Conservation (phyloP, 2,888 invertebrate species). For the Lysandra coridon region DNA sequence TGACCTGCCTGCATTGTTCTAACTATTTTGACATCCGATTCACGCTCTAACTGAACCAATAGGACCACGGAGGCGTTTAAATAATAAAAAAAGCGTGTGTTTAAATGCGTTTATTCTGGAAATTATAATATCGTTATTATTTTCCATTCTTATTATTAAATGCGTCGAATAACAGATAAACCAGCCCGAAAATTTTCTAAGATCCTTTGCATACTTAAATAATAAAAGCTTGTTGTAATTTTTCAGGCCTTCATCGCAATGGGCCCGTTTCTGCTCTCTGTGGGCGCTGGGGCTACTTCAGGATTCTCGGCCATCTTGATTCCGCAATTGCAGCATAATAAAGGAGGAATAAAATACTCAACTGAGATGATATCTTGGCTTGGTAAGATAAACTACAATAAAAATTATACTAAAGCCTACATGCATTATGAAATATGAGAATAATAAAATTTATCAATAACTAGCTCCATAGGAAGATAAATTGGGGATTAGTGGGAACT, state of each 20-base stretch:
- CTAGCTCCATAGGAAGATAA: not conserved
- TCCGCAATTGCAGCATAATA: conserved; percentile 75
- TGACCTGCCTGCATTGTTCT: too few relatives aligned
- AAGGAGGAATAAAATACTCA: conserved; percentile 64
- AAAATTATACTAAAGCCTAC: not conserved
- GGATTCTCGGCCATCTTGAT: conserved; percentile 84
- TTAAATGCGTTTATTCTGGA: too few relatives aligned
- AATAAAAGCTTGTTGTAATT: conserved; percentile 27
- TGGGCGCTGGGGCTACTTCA: conserved; percentile 80
- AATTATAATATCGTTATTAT: too few relatives aligned
- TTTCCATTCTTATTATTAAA: too few relatives aligned
- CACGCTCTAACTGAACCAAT: too few relatives aligned
- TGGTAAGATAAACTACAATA: conserved; percentile 65
- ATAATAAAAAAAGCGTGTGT: too few relatives aligned
- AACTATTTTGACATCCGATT: too few relatives aligned
- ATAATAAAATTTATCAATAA: not conserved
- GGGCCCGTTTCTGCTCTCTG: conserved; percentile 78
- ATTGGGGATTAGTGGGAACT: too few relatives aligned
- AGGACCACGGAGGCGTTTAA: too few relatives aligned
- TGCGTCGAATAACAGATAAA: too few relatives aligned
- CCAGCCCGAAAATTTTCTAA: too few relatives aligned
- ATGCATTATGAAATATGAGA: not conserved
- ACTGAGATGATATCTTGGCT: conserved; percentile 82
- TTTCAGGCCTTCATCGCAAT: conserved; percentile 76
- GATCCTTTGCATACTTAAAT: not conserved